Base-by-base conservation (phyloP, 2,113 vertebrate genomes). In the Physeter macrocephalus region DNA sequence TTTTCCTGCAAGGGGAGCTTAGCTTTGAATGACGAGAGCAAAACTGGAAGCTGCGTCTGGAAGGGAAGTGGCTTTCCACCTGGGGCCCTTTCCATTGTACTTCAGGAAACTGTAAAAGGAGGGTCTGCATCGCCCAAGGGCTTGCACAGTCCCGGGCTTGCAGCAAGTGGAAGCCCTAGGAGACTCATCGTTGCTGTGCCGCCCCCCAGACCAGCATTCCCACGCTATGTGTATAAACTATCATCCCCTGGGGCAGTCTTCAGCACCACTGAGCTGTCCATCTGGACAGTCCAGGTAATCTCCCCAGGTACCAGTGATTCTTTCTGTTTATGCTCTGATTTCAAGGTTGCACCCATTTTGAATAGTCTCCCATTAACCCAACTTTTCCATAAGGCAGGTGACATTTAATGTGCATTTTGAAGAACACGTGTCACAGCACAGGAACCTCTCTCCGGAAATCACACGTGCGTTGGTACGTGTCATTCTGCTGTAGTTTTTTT, bases 111-210 rank as follows among this genome's bases (percentile, higher is more conserved):
- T 5, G 41, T 34, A 61, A 49, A 61, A 21, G 57, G 27, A 46
- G 39, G 2, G 1, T 11, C 39, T 12, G 2, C 34, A 20, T 6
- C 1, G 43, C 41, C 67, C 34, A 4, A 3, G 21, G 41, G 23
- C 29, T 8, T 10, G 12, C 3, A 3, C 31, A 20, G 41, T 36
- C n/a, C n/a, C 17, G 8, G 49, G 81, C 29, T 29, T 6, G 15
- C 0, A 1, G 10, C 13, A 17, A 1, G 15, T 1, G 0, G 6
- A 31, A 46, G n/a, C 36, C 29, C 67, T 52, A 9, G 2, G 1
- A 6, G 10, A 41, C 43, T 39, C 69, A 6, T 6, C 3, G 1
- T 15, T 23, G 15, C 81, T 21, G 1, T 13, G 25, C 2, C 0
- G 1, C 2, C 9, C 75, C 62, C 61, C 10, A 31, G 34, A 25